Conservation (phyloP, 2,888 invertebrate species). For the Eugnorisma glareosa region DNA sequence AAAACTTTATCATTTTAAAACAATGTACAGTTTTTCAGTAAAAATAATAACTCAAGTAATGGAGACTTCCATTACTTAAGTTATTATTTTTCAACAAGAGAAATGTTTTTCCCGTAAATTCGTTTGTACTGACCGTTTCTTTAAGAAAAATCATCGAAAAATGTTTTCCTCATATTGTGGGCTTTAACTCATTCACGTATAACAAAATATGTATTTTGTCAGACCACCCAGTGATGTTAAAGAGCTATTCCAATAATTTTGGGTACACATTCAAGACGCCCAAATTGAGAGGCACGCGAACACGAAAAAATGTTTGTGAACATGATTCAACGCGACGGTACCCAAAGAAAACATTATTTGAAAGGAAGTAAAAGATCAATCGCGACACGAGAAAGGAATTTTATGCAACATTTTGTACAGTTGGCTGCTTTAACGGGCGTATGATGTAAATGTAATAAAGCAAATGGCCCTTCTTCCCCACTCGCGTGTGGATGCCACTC, state of each 20-base stretch:
- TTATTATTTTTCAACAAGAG: neutral
- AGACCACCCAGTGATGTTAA: conserved; percentile 8
- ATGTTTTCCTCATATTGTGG: conserved; percentile 17
- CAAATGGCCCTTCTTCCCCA: conserved; percentile 81
- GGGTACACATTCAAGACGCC: conserved; percentile 40
- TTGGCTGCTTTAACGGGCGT: conserved; percentile 82
- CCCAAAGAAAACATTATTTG: conserved; percentile 57
- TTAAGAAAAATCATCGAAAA: neutral
- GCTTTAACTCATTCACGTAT: conserved; percentile 2
- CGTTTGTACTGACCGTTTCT: neutral
- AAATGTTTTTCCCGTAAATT: neutral
- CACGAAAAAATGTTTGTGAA: conserved; percentile 47
- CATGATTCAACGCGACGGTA: conserved; percentile 37
- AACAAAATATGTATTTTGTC: conserved; percentile 18
- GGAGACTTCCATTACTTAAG: too few relatives aligned
- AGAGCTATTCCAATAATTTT: conserved; percentile 45
- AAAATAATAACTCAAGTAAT: neutral
- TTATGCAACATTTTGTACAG: conserved; percentile 83
- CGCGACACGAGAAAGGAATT: conserved; percentile 74
- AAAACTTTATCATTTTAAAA: neutral
- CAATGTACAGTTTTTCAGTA: neutral
- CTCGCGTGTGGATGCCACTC: conserved; percentile 79
- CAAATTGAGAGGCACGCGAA: conserved; percentile 47
- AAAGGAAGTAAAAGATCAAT: conserved; percentile 69
- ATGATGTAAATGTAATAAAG: conserved; percentile 88